phyloP scores from a whole-genome alignment of 53 echinoderm and acorn worm genomes.

The Patiria pectinifera region DNA sequence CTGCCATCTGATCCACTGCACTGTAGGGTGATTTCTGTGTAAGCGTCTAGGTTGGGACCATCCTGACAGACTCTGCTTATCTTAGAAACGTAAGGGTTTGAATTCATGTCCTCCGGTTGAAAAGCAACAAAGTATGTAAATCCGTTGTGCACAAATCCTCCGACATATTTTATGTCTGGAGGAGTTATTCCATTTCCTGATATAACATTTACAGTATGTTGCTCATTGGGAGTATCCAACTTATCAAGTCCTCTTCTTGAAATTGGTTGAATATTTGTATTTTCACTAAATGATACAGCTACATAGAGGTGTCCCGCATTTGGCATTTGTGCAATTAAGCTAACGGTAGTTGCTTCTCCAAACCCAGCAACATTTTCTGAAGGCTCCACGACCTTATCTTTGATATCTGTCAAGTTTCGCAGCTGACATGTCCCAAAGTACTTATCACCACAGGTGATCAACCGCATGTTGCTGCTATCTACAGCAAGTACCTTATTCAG shows the following conservation, averaged over 20 bases:
- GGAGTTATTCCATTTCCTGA: too few species aligned
- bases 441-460: not conserved
- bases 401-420: not conserved
- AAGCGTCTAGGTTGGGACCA: conserved; percentile 34
- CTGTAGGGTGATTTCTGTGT: conserved; percentile 73
- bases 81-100: conserved; percentile 26
- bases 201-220: too few species aligned
- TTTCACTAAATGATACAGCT: not conserved
- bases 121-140: conserved; percentile 58
- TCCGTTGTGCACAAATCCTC: not conserved
- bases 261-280: too few species aligned
- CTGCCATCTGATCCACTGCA: conserved; percentile 55
- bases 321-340: not conserved
- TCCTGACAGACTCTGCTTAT: conserved; percentile 55
- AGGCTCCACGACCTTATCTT: not conserved
- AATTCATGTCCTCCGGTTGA: too few species aligned
- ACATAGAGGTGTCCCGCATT: not conserved
- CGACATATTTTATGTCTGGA: conserved; percentile 17
- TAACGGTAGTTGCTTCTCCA: not conserved
- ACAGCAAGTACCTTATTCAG: too few species aligned
- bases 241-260: too few species aligned
- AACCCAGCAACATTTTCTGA: not conserved
- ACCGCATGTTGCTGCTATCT: too few species aligned
- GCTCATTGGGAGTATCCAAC: too few species aligned
- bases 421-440: not conserved